These are phyloP conservation scores for Indicator indicator DNA, from an alignment of 2,113 vertebrate species.

Conservation along the genomic window DNA sequence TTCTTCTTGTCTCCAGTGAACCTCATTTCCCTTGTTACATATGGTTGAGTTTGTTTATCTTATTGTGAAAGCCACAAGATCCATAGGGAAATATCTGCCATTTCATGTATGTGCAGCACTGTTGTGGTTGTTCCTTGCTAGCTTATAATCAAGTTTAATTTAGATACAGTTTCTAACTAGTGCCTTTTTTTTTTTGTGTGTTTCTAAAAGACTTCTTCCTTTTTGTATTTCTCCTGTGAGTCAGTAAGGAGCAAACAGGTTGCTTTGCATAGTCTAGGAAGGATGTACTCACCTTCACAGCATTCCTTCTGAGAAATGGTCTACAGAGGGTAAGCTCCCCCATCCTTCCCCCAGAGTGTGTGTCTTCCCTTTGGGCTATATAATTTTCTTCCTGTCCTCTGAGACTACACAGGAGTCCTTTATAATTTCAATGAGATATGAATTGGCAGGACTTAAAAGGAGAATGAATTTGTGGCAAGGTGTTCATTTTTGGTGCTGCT, in stretches of 20 bases:
- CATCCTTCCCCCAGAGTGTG: not conserved
- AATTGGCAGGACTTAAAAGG: conserved; percentile 64
- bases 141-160: not conserved
- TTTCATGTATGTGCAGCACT: not conserved
- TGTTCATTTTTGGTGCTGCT: conserved; percentile 62
- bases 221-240: not conserved
- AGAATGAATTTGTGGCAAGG: conserved; percentile 48
- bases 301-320: not conserved
- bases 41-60: not conserved
- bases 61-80: not conserved
- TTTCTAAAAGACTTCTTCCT: not conserved
- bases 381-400: not conserved
- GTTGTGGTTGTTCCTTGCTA: not conserved
- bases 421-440: conserved; percentile 26
- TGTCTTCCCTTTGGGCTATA: not conserved
- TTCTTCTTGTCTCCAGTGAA: not conserved
- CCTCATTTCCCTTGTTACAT: not conserved
- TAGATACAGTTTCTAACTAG: not conserved
- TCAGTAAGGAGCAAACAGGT: not conserved
- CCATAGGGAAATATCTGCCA: not conserved
- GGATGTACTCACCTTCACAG: not conserved
- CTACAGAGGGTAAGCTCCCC: fast-evolving
- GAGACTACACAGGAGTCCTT: conserved; percentile 18
- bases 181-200: not conserved
- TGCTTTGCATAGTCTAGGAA: not conserved